Evolutionary conservation across 2,888 invertebrate genomes (phyloP), one percentile per base, ranked within the genome.

Genomic region (Orthonevra nobilis): DNA sequence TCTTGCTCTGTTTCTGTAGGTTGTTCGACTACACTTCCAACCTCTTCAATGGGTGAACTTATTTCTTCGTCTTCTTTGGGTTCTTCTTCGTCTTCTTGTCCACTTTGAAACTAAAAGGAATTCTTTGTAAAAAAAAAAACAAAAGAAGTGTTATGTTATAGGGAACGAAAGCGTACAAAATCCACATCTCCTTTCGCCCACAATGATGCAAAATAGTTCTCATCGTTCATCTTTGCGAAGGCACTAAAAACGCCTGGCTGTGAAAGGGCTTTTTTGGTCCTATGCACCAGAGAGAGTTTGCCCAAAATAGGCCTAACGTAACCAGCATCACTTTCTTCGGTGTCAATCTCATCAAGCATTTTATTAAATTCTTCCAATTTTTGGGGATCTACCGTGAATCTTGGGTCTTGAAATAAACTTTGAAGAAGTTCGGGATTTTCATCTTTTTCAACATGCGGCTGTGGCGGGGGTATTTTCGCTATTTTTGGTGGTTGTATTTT

Each of bases 221-320:
- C 34, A 4, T 23, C 1, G 30, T 4, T 40, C 1, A 32, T 2
- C 0, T 5, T 10, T 2, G 2, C 12, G 2, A 54, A 63, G 3
- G 52, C 61, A 5, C 77, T 83, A 7, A 84, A 46, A n/a, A 82
- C 68, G 0, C 82, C 83, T 34, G 83, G 83, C 38, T 86, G 85
- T 10, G 86, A 85, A 7, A 89, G 83, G 0, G 93, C 93, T 0
- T 93, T 92, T 58, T 93, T 92, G 0, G 93, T 93, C n/a, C 93
- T 88, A 6, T 92, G 90, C 1, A 92, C 92, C 46, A 94, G 89
- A 0, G 93, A 92, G 0, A 93, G 90, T 60, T 92, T 91, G 0
- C 94, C 94, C 74, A 94, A 86, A 30, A 93, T 87, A n/a, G 92
- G 92, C 0, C 90, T 90, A 91, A 85, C 81, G 28, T 10, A 56